phyloP scores from a whole-genome alignment of 2,797 vertebrate species.

The Gymnodraco acuticeps region DNA sequence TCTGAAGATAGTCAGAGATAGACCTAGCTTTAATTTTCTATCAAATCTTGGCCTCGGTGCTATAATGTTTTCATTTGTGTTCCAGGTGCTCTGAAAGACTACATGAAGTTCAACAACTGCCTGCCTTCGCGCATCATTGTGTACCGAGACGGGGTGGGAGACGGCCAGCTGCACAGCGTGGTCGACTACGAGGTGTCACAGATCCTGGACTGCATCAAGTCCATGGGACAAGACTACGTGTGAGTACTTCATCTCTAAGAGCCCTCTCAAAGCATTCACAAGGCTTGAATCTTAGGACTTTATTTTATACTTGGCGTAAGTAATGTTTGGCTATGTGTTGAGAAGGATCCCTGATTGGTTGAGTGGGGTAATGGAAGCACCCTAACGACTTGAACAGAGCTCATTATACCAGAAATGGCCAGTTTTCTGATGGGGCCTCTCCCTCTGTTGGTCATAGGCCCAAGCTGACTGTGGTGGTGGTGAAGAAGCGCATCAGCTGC shows the following conservation, averaged over 20 bases:
- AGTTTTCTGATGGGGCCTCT: background rate
- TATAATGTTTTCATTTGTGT: slow-evolving; percentile 12
- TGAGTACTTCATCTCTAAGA: slow-evolving; percentile 59
- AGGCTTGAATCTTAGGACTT: too few species aligned
- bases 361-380: too few species aligned
- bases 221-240: slow-evolving; percentile 88
- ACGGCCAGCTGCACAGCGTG: slow-evolving; percentile 92
- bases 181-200: slow-evolving; percentile 94
- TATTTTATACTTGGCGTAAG: too few species aligned
- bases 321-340: too few species aligned
- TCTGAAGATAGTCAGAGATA: too few species aligned
- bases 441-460: slow-evolving; percentile 80
- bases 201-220: slow-evolving; percentile 90
- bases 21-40: background rate
- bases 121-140: slow-evolving; percentile 94
- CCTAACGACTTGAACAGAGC: background rate
- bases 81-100: slow-evolving; percentile 90
- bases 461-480: slow-evolving; percentile 92
- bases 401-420: background rate
- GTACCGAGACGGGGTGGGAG: slow-evolving; percentile 96
- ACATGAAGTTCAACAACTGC: slow-evolving; percentile 87
- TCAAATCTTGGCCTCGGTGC: background rate
- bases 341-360: too few species aligned
- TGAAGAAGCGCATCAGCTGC: slow-evolving; percentile 92
- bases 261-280: too few species aligned